phyloP scores from a whole-genome alignment of 30 jellyfish, hydroid and myxozoan species.

The Pelagia noctiluca region DNA sequence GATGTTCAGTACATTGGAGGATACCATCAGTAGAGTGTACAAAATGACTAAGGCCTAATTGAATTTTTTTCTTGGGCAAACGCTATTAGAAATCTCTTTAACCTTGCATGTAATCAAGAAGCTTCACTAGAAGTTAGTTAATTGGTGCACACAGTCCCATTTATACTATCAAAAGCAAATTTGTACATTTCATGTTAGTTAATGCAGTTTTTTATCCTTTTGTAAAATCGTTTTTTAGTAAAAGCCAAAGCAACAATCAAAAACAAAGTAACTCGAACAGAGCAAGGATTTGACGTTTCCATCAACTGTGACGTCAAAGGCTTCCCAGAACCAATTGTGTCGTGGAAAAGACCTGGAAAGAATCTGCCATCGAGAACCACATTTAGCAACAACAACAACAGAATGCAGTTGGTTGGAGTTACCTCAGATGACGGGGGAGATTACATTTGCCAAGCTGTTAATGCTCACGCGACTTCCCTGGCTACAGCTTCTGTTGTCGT shows the following conservation, averaged over 20 bases:
- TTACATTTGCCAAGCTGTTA: slow-evolving; percentile 43
- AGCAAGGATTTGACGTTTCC: slow-evolving; percentile 22
- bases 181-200: no score
- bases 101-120: no score
- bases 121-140: background rate
- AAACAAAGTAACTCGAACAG: slow-evolving; percentile 1
- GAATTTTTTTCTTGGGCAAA: no score
- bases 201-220: no score
- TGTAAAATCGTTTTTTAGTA: slow-evolving; percentile 16
- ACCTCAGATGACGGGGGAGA: slow-evolving; percentile 29
- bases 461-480: background rate
- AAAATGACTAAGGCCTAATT: no score
- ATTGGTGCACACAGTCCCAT: background rate
- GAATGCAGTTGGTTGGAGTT: background rate
- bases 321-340: slow-evolving; percentile 8
- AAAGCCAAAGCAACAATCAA: slow-evolving; percentile 29
- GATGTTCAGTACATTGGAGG: no score
- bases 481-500: slow-evolving; percentile 10
- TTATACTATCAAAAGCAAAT: no score
- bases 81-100: no score
- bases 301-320: slow-evolving; percentile 45
- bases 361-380: background rate
- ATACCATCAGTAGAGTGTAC: no score
- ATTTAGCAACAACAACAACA: background rate
- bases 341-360: background rate